Conservation (phyloP, 37 sponge, comb jelly and placozoan species). For the Agelas oroides region DNA sequence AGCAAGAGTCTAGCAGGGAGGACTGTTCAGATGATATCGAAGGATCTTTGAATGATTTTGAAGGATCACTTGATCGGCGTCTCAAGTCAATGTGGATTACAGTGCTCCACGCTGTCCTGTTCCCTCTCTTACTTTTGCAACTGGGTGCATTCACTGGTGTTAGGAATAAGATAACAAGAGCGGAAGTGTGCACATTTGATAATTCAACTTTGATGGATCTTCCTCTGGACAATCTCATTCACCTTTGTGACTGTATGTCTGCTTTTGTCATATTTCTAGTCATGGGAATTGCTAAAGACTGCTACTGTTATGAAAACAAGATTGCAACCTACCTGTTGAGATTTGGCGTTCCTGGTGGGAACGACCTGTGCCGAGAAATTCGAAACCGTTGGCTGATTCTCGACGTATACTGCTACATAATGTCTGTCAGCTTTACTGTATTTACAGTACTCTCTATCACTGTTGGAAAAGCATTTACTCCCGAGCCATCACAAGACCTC, state of each 20-base stretch:
- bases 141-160: background rate
- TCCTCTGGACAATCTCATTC: slow-evolving; percentile 1
- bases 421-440: background rate
- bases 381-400: slow-evolving; percentile 11
- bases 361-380: background rate
- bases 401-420: background rate
- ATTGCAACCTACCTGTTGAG: background rate
- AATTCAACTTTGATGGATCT: background rate
- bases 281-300: background rate
- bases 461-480: background rate
- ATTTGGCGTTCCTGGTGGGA: background rate
- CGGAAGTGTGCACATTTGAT: slow-evolving; percentile 5
- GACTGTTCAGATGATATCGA: no score
- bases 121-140: background rate
- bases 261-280: background rate
- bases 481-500: background rate
- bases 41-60: no score
- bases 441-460: background rate
- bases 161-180: background rate
- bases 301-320: slow-evolving; percentile 30
- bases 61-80: no score
- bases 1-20: no score
- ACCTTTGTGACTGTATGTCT: slow-evolving; percentile 1
- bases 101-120: background rate
- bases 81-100: background rate